Conservation (phyloP, 1,140 invertebrate genomes). For the Conopomorpha cramerella region DNA sequence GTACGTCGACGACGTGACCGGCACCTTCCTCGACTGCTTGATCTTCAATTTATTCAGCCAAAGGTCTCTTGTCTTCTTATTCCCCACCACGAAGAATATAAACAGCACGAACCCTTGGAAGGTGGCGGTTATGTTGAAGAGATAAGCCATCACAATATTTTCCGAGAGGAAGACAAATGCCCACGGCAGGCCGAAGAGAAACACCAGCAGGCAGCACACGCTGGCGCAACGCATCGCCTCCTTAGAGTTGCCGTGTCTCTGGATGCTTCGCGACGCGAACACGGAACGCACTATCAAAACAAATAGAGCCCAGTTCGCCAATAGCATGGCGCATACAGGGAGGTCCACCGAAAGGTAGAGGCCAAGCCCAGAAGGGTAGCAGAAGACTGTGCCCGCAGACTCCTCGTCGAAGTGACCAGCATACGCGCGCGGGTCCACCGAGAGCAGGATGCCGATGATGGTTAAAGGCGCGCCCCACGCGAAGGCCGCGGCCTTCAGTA, state of each 20-base stretch:
- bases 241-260: constrained; percentile 48
- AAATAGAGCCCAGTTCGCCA: constrained; percentile 55
- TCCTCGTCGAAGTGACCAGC: constrained; percentile 30
- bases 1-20: constrained; percentile 47
- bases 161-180: constrained; percentile 48
- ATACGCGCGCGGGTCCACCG: constrained; percentile 37
- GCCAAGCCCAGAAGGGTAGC: constrained; percentile 44
- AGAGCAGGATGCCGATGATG: constrained; percentile 38
- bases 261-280: constrained; percentile 45
- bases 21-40: constrained; percentile 44
- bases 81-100: constrained; percentile 57
- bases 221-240: constrained; percentile 45
- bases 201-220: constrained; percentile 53
- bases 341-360: constrained; percentile 52
- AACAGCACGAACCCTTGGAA: constrained; percentile 60
- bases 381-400: constrained; percentile 31
- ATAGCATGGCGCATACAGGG: constrained; percentile 44
- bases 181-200: constrained; percentile 58
- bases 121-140: constrained; percentile 55
- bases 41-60: constrained; percentile 55
- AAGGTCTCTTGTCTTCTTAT: constrained; percentile 56
- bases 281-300: constrained; percentile 52
- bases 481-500: constrained; percentile 48
- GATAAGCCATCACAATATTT: constrained; percentile 44
- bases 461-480: constrained; percentile 43